A percentile compares a stretch with the other conserved stretches of the same genome.
Conservation (phyloP, 2,888 invertebrate species). For the Maniola hyperantus region DNA sequence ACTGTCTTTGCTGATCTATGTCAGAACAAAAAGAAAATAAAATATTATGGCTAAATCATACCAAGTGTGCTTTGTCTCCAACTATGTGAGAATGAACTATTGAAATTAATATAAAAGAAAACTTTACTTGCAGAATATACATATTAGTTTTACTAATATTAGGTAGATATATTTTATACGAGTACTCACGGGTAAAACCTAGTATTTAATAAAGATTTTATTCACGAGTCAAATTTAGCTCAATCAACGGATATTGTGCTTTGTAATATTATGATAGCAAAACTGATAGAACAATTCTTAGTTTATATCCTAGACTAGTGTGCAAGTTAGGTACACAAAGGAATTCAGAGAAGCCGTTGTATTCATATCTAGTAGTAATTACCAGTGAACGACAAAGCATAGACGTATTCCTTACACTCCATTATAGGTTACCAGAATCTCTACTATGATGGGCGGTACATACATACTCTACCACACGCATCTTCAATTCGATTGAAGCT, state of each 20-base stretch:
- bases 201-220: conserved; percentile 1
- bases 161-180: conserved; percentile 6
- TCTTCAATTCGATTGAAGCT: no score
- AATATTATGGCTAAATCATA: conserved; percentile 48
- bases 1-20: no score
- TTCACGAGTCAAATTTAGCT: neutral
- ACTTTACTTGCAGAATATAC: conserved; percentile 10
- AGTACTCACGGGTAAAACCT: neutral
- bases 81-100: conserved; percentile 53
- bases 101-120: conserved; percentile 39
- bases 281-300: neutral
- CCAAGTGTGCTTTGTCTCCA: conserved; percentile 61
- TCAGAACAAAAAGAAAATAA: no score
- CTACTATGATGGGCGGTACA: no score
- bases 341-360: neutral
- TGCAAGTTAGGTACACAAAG: neutral
- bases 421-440: no score
- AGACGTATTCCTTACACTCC: no score
- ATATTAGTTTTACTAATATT: conserved; percentile 13
- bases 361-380: no score
- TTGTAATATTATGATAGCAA: neutral
- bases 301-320: neutral
- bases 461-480: no score
- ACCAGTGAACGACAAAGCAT: no score
- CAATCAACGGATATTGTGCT: conserved; percentile 24